These are phyloP conservation scores for Acleris literana DNA, from an alignment of 2,888 invertebrate species.

Conservation along the genomic window DNA sequence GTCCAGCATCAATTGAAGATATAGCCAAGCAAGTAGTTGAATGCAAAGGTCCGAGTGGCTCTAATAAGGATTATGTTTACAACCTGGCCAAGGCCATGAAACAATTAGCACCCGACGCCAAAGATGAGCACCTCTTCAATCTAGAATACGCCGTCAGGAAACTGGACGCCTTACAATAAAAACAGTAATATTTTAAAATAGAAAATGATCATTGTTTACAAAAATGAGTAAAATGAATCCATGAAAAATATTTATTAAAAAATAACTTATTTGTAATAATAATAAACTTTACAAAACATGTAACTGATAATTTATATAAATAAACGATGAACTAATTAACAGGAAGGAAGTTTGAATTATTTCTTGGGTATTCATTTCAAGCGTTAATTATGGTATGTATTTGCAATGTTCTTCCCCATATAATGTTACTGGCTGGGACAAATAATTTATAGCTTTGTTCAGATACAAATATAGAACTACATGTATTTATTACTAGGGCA, in stretches of 20 bases:
- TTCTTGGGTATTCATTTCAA: constrained; percentile 2
- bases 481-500: too few species aligned
- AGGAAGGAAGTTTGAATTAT: constrained; percentile 26
- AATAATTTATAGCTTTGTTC: background rate
- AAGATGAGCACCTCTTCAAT: constrained; percentile 90
- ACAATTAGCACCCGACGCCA: constrained; percentile 86
- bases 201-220: background rate
- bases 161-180: constrained; percentile 48
- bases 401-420: background rate
- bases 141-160: constrained; percentile 84
- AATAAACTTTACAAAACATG: constrained; percentile 6
- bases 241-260: constrained; percentile 22
- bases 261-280: constrained; percentile 12
- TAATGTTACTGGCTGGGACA: background rate
- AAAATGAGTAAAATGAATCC: background rate
- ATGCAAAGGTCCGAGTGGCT: constrained; percentile 92
- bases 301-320: constrained; percentile 14
- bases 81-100: constrained; percentile 92
- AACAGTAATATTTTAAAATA: constrained; percentile 6
- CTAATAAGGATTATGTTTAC: constrained; percentile 95
- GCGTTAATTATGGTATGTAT: constrained; percentile 11
- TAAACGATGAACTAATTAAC: constrained; percentile 15
- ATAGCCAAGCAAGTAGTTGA: constrained; percentile 91
- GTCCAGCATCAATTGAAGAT: constrained; percentile 88
- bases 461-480: too few species aligned